Conservation (phyloP, 2,888 invertebrate species). For the Drosophila planitibia region DNA sequence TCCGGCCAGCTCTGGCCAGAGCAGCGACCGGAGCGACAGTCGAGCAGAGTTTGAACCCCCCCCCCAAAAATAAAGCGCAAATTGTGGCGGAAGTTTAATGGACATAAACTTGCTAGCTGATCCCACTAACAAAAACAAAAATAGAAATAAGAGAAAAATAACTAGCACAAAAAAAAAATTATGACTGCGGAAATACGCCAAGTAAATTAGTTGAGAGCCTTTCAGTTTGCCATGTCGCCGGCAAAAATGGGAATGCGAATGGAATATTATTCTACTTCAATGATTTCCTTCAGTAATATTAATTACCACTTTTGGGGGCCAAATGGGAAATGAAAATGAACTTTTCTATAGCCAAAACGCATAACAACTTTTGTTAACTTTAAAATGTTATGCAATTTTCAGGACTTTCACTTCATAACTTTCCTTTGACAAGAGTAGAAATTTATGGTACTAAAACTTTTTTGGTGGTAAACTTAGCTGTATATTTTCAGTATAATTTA, state of each 20-base stretch:
- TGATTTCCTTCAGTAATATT: slow-evolving; percentile 48
- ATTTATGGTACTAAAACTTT: slow-evolving; percentile 12
- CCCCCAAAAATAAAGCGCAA: slow-evolving; percentile 59
- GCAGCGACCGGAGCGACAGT: slow-evolving; percentile 48
- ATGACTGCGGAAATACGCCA: slow-evolving; percentile 54
- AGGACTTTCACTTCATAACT: background rate
- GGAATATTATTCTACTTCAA: slow-evolving; percentile 49
- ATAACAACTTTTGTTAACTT: slow-evolving; percentile 18
- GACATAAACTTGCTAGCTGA: slow-evolving; percentile 74
- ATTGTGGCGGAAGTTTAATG: slow-evolving; percentile 79
- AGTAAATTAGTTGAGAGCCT: slow-evolving; percentile 69
- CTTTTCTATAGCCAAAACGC: slow-evolving; percentile 11
- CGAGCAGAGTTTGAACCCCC: slow-evolving; percentile 12
- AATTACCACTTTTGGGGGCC: slow-evolving; percentile 46
- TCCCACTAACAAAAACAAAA: slow-evolving; percentile 29
- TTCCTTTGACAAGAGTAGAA: background rate
- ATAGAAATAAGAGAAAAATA: background rate
- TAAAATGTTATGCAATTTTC: background rate
- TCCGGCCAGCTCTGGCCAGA: slow-evolving; percentile 62
- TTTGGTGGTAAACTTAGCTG: background rate
- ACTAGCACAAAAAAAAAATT: background rate
- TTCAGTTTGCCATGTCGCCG: slow-evolving; percentile 20
- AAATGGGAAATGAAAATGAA: slow-evolving; percentile 20
- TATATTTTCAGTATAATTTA: background rate
- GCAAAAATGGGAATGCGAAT: slow-evolving; percentile 22